Evolutionary conservation across 2,113 vertebrate genomes (phyloP).

Genomic region (Zosterops borbonicus): DNA sequence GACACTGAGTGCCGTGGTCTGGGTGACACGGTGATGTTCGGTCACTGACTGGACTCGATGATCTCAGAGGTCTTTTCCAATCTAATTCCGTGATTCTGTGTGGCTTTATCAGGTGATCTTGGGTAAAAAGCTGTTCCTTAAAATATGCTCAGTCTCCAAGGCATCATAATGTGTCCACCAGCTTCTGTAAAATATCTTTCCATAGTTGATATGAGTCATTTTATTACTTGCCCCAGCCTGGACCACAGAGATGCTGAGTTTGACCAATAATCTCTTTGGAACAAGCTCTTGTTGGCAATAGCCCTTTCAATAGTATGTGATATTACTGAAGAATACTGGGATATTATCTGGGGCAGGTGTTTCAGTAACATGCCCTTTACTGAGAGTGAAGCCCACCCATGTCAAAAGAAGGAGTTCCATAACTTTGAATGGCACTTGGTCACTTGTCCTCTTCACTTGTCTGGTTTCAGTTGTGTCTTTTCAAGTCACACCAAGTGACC

Average conservation of each 20-base stretch:
- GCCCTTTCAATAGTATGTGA: too few relatives aligned
- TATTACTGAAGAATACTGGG: not conserved
- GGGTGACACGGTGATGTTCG: accelerated
- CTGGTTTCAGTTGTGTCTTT: not conserved
- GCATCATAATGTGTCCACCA: too few relatives aligned
- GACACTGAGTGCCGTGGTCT: not conserved
- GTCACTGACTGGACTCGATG: not conserved
- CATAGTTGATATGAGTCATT: accelerated
- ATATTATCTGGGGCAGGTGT: not conserved
- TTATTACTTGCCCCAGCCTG: not conserved
- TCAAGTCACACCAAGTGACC: not conserved
- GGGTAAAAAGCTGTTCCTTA: not conserved
- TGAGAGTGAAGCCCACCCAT: not conserved
- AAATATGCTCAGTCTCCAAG: too few relatives aligned
- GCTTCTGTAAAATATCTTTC: not conserved
- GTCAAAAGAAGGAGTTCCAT: not conserved
- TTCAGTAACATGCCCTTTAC: not conserved
- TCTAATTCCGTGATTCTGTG: not conserved
- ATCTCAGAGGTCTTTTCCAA: not conserved
- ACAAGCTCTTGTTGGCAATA: not conserved
- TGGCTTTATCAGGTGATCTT: not conserved
- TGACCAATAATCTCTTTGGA: not conserved
- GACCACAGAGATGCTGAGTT: not conserved
- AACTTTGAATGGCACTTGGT: not conserved
- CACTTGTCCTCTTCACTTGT: not conserved